phyloP scores from a whole-genome alignment of 2,888 invertebrate species.

The Archips xylosteana region DNA sequence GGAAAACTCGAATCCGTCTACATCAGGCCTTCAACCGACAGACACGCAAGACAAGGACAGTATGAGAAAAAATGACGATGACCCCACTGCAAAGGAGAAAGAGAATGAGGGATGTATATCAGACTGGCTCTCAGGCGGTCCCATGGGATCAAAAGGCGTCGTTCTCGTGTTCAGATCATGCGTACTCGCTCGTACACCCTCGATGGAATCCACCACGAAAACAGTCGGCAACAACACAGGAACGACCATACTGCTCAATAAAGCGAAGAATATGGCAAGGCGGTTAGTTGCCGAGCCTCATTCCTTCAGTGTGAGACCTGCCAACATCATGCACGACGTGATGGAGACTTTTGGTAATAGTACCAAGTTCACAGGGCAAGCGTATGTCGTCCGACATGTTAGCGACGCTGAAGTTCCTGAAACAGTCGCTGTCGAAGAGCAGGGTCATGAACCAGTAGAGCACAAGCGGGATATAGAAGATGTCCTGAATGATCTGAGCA shows the following conservation, averaged over 20 bases:
- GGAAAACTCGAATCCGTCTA: constrained; percentile 78
- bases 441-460: constrained; percentile 66
- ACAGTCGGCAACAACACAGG: constrained; percentile 75
- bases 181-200: constrained; percentile 82
- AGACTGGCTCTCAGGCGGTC: constrained; percentile 86
- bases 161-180: constrained; percentile 89
- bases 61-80: constrained; percentile 78
- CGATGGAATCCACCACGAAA: constrained; percentile 78
- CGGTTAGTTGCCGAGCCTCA: constrained; percentile 77
- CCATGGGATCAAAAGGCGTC: constrained; percentile 87
- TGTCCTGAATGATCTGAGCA: constrained; percentile 77
- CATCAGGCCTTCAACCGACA: constrained; percentile 72
- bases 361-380: constrained; percentile 64
- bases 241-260: constrained; percentile 74
- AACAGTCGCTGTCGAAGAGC: constrained; percentile 63
- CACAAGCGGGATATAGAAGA: constrained; percentile 78
- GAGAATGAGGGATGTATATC: constrained; percentile 68
- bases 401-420: constrained; percentile 69
- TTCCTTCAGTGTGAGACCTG: constrained; percentile 71
- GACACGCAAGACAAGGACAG: constrained; percentile 61
- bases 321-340: constrained; percentile 80
- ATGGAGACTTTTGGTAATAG: constrained; percentile 78
- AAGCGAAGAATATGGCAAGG: constrained; percentile 79
- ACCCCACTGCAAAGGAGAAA: constrained; percentile 57
- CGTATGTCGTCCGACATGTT: constrained; percentile 74